Conservation (phyloP, 1,140 invertebrate species). For the Drosophila lacertosa region DNA sequence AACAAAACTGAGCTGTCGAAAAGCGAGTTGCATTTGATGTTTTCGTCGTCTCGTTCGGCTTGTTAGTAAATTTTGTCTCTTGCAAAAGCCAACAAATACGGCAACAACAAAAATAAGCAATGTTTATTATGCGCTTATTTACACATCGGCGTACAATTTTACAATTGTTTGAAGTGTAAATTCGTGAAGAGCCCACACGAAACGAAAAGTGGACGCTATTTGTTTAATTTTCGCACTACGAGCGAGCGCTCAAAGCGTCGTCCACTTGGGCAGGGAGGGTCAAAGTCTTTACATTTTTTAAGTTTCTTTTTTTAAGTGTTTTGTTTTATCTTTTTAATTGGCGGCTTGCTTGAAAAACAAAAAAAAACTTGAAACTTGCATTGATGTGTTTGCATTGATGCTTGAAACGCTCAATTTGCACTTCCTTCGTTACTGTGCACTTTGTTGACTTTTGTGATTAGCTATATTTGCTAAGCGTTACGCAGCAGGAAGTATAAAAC, state of each 20-base stretch:
- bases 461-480: slow-evolving; percentile 28
- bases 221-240: slow-evolving; percentile 72
- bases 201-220: slow-evolving; percentile 55
- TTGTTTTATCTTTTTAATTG: slow-evolving; percentile 39
- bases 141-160: slow-evolving; percentile 69
- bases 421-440: slow-evolving; percentile 17
- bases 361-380: too few species aligned
- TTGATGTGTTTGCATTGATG: slow-evolving; percentile 19
- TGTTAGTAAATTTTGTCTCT: slow-evolving; percentile 54
- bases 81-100: slow-evolving; percentile 50
- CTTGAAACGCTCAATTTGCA: slow-evolving; percentile 51
- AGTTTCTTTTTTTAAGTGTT: slow-evolving; percentile 40
- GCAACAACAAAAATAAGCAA: slow-evolving; percentile 9
- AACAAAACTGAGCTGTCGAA: slow-evolving; percentile 57
- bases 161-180: slow-evolving; percentile 80
- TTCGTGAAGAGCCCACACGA: slow-evolving; percentile 57
- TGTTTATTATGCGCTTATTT: slow-evolving; percentile 76
- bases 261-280: neutral
- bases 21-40: slow-evolving; percentile 31
- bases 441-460: slow-evolving; percentile 16
- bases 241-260: slow-evolving; percentile 5
- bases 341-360: slow-evolving; percentile 15
- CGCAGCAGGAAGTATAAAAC: slow-evolving; percentile 50
- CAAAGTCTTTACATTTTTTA: slow-evolving; percentile 18
- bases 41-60: slow-evolving; percentile 19